A percentile compares a stretch with the other conserved stretches of the same genome.
Conservation (phyloP, 2,797 vertebrate species). For the Enoplosus armatus region DNA sequence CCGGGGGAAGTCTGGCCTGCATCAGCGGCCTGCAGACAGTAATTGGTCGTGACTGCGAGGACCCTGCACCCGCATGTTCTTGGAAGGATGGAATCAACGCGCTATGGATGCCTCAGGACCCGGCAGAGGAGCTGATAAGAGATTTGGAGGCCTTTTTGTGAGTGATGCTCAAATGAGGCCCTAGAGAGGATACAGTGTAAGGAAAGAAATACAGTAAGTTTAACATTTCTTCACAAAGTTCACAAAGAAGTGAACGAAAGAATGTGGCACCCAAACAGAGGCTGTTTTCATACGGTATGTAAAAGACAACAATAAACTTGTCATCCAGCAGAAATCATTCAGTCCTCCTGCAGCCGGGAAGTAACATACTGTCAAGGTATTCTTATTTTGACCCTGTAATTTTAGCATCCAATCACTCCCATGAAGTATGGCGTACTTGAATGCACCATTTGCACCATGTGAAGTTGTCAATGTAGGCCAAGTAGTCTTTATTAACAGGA, state of each 20-base stretch:
- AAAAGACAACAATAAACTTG: background rate
- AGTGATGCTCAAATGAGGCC: constrained; percentile 57
- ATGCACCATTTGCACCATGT: background rate
- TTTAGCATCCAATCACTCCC: background rate
- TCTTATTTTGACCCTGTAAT: background rate
- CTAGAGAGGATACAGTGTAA: constrained; percentile 27
- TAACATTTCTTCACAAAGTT: background rate
- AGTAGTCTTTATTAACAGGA: background rate
- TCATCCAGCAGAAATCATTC: too few species aligned
- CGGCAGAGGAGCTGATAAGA: constrained; percentile 78
- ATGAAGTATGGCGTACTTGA: background rate
- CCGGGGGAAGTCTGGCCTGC: constrained; percentile 70
- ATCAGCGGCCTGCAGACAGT: constrained; percentile 64
- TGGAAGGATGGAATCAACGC: constrained; percentile 79
- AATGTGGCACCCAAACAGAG: background rate
- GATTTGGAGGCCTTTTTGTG: constrained; percentile 48
- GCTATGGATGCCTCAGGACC: constrained; percentile 58
- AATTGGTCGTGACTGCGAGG: constrained; percentile 80
- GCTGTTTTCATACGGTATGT: background rate
- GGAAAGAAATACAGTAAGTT: background rate
- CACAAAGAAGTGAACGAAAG: background rate
- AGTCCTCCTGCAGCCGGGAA: background rate
- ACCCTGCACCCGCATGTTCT: constrained; percentile 59
- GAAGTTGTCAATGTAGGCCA: background rate
- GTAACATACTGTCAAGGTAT: background rate